These are phyloP conservation scores for Nemapogon koenigi DNA, from an alignment of 2,888 invertebrate genomes.

Conservation along the genomic window DNA sequence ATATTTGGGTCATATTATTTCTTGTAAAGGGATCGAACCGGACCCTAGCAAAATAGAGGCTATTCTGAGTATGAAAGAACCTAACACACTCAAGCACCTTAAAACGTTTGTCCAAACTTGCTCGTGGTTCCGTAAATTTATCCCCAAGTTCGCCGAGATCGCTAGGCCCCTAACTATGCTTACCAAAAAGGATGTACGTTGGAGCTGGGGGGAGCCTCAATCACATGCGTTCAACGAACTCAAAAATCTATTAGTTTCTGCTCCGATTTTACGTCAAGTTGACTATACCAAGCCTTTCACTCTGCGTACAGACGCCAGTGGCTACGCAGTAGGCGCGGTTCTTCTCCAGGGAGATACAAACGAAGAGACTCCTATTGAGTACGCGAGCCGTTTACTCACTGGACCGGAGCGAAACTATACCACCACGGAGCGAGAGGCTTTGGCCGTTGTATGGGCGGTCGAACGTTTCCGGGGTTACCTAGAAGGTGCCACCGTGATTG, in stretches of 20 bases:
- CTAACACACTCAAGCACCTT: not conserved
- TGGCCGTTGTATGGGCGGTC: no score
- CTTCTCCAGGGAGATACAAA: constrained; percentile 7
- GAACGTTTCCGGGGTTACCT: no score
- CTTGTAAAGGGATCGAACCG: not conserved
- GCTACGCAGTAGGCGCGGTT: constrained; percentile 15
- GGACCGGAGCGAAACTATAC: no score
- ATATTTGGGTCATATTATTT: no score
- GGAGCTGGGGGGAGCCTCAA: constrained; percentile 13
- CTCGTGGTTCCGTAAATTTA: constrained; percentile 16
- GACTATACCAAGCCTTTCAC: constrained; percentile 13
- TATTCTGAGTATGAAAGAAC: not conserved
- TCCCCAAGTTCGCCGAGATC: constrained; percentile 4
- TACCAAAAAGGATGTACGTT: constrained; percentile 16
- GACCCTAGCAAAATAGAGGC: not conserved
- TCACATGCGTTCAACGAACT: constrained; percentile 14
- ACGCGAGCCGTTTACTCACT: no score
- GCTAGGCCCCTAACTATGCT: constrained; percentile 15
- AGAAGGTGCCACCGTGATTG: no score
- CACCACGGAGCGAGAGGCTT: no score
- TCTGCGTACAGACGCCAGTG: constrained; percentile 17
- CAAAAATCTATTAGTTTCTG: constrained; percentile 14
- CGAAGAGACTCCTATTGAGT: no score
- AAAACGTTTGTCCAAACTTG: constrained; percentile 17
- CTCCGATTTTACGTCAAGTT: constrained; percentile 17